phyloP scores from a whole-genome alignment of 2,113 vertebrate genomes.

The Syrrhaptes paradoxus region DNA sequence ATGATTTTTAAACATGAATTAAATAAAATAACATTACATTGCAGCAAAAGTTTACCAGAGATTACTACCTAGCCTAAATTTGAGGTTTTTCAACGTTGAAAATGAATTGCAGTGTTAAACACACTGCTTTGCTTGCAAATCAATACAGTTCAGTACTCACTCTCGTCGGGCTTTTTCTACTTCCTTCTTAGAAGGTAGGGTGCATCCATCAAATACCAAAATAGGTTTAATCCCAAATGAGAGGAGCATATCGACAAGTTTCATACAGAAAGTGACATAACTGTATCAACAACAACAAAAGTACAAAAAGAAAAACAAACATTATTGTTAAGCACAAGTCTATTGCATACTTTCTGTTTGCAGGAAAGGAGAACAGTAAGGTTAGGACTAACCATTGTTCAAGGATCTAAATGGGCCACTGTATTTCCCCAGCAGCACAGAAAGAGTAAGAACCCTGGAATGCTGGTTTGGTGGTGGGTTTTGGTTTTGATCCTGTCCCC shows the following conservation, averaged over 20 bases:
- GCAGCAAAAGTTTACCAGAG: background rate
- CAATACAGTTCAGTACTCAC: slow-evolving; percentile 78
- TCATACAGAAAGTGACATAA: slow-evolving; percentile 95
- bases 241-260: slow-evolving; percentile 93
- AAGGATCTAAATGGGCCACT: background rate
- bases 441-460: background rate
- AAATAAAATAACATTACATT: background rate
- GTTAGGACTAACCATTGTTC: background rate
- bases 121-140: background rate
- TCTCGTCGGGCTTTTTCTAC: slow-evolving; percentile 91
- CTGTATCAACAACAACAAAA: slow-evolving; percentile 65
- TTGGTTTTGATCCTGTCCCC: no score
- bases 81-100: background rate
- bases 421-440: background rate
- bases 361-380: background rate
- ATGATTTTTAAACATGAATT: background rate
- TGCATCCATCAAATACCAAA: slow-evolving; percentile 95
- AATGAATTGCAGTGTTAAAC: background rate
- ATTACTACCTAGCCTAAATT: background rate
- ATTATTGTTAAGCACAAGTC: background rate
- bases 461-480: background rate
- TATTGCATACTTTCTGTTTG: background rate
- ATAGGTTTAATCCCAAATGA: slow-evolving; percentile 88
- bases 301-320: background rate
- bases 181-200: slow-evolving; percentile 92